Evolutionary conservation across 1,140 invertebrate genomes (phyloP), one percentile per base, ranked within the genome.

Genomic region (Caligus rogercresseyi): DNA sequence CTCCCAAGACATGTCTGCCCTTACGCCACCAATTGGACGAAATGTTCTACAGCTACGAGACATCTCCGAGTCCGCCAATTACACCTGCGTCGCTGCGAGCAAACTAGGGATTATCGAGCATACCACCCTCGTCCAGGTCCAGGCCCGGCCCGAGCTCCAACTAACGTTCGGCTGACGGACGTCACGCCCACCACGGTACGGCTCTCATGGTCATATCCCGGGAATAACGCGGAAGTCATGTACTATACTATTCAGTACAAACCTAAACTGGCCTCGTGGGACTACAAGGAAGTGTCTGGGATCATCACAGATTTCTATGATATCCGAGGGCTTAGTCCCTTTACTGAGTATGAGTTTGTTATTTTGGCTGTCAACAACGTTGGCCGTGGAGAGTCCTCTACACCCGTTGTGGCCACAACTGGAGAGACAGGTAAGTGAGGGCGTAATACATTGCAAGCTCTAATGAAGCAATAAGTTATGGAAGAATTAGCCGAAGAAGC

Each of bases 211-310:
- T 84, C 85, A 0, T 90, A 91, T 72, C 76, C 76, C 57, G 84
- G 83, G 69, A 82, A 83, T 56, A 60, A 71, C 43, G 81, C 74
- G 79, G 86, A 90, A 67, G 80, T 92, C 16, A 83, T 85, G 66
- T 93, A 94, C 71, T 96, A 94, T 75, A 87, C 92, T 51, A 89
- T 96, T 65, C 87, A 92, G 71, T 94, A 93, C 76, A 95, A 93
- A 72, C 88, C 89, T 1, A 90, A 89, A 75, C 84, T 86, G 71
- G 69, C 74, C n/a, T 64, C 66, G 23, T 23, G 68, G 23, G 68
- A 68, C 61, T 68, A 66, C 58, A 64, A 67, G 67, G 89, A 94
- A 72, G 90, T 94, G 68, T 87, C 83, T 24, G 89, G 89, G 24
- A 87, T 95, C 66, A 88, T 87, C 65, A 88, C 87, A 20, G 87